These are phyloP conservation scores for Helogale parvula DNA, from an alignment of 2,113 vertebrate species.

Conservation along the genomic window DNA sequence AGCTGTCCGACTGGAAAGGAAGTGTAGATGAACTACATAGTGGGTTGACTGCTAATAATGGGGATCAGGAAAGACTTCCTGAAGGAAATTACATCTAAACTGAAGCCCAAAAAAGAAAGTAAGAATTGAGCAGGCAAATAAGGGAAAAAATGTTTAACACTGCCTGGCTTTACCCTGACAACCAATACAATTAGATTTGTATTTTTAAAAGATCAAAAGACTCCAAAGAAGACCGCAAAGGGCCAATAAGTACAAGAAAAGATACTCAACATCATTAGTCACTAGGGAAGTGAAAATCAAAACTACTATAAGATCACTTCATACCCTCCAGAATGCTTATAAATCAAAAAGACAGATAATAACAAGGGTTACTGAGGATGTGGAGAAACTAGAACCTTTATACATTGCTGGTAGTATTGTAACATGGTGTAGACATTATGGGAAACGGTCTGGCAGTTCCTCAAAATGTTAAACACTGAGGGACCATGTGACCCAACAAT, in stretches of 20 bases:
- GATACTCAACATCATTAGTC: neutral
- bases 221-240: conserved; percentile 10
- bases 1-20: neutral
- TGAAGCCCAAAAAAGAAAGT: neutral
- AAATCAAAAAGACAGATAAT: neutral
- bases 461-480: conserved; percentile 31
- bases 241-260: neutral
- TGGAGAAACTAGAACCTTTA: neutral
- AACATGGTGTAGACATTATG: neutral
- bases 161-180: neutral
- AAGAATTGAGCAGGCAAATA: neutral
- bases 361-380: neutral
- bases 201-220: conserved; percentile 35
- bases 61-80: neutral
- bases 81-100: neutral
- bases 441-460: neutral
- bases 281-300: neutral
- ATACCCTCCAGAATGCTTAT: neutral
- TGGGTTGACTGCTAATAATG: neutral
- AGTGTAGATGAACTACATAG: neutral
- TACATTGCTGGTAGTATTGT: neutral
- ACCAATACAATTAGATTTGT: neutral
- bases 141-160: neutral
- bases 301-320: neutral
- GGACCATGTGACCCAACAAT: neutral